A percentile compares a stretch with the other conserved stretches of the same genome.
These are phyloP conservation scores for Portevinia maculata DNA, from an alignment of 2,888 invertebrate species.

Conservation along the genomic window DNA sequence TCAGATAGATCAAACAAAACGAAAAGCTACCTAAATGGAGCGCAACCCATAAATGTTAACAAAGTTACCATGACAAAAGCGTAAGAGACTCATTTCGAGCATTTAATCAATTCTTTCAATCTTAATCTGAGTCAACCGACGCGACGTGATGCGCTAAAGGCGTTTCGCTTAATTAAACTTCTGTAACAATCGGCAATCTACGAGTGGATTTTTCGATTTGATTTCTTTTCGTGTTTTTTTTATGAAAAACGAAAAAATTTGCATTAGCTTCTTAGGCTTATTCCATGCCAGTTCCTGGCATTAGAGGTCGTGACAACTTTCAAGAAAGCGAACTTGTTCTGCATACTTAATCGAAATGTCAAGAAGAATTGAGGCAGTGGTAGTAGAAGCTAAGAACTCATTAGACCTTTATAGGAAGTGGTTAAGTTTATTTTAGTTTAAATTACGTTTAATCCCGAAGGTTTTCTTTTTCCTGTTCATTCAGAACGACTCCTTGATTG, in stretches of 20 bases:
- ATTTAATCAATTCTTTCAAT: constrained; percentile 70
- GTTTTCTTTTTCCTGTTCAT: background rate
- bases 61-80: constrained; percentile 43
- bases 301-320: constrained; percentile 59
- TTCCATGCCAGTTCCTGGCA: constrained; percentile 50
- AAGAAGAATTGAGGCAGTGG: background rate
- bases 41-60: constrained; percentile 36
- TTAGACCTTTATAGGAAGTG: background rate
- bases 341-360: constrained; percentile 48
- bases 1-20: background rate
- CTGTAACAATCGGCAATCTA: constrained; percentile 49
- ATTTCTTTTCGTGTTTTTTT: constrained; percentile 25
- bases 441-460: background rate
- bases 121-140: constrained; percentile 55
- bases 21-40: background rate
- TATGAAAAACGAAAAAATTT: constrained; percentile 32
- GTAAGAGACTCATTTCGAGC: constrained; percentile 62
- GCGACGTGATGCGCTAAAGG: constrained; percentile 65
- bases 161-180: constrained; percentile 72
- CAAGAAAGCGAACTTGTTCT: constrained; percentile 48
- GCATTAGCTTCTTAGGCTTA: constrained; percentile 51
- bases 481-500: background rate
- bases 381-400: background rate
- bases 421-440: background rate
- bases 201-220: constrained; percentile 57